Evolutionary conservation across 2,888 invertebrate species (phyloP).

Genomic region (Fissipunctia ypsillon): DNA sequence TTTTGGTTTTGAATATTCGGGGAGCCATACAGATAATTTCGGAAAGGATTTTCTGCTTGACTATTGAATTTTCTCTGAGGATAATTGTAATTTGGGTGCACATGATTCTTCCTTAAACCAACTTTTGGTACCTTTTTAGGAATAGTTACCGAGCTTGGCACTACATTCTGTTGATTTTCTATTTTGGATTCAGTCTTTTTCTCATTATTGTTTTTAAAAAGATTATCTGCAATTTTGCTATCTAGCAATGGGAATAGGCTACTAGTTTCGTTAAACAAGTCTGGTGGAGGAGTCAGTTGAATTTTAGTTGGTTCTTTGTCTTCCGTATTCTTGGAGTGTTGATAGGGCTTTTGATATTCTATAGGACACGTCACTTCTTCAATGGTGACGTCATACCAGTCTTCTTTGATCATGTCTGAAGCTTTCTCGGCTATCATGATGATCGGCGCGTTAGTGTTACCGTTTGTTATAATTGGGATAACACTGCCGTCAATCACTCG

Average conservation of each 20-base stretch:
- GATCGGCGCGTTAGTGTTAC: constrained; percentile 95
- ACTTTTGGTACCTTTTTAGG: constrained; percentile 41
- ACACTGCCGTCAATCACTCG: constrained; percentile 95
- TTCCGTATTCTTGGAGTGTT: constrained; percentile 66
- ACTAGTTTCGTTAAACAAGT: constrained; percentile 81
- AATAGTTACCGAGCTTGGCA: neutral
- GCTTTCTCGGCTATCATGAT: constrained; percentile 96
- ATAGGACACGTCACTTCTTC: constrained; percentile 67
- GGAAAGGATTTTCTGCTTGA: constrained; percentile 43
- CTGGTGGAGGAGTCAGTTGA: constrained; percentile 55
- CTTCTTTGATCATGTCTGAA: constrained; percentile 95
- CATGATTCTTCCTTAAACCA: constrained; percentile 16
- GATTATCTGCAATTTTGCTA: constrained; percentile 8
- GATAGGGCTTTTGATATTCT: constrained; percentile 44
- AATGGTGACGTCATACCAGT: constrained; percentile 86
- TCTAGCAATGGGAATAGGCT: constrained; percentile 77
- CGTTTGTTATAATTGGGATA: constrained; percentile 95
- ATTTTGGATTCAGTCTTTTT: neutral
- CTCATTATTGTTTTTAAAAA: neutral
- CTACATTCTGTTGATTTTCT: constrained; percentile 5
- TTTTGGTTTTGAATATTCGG: constrained; percentile 20
- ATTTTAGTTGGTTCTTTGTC: constrained; percentile 64
- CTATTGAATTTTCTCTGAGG: constrained; percentile 27
- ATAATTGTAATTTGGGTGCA: constrained; percentile 43
- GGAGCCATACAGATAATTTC: constrained; percentile 21